phyloP scores from a whole-genome alignment of 2,888 invertebrate species.

The Eupithecia subumbrata region DNA sequence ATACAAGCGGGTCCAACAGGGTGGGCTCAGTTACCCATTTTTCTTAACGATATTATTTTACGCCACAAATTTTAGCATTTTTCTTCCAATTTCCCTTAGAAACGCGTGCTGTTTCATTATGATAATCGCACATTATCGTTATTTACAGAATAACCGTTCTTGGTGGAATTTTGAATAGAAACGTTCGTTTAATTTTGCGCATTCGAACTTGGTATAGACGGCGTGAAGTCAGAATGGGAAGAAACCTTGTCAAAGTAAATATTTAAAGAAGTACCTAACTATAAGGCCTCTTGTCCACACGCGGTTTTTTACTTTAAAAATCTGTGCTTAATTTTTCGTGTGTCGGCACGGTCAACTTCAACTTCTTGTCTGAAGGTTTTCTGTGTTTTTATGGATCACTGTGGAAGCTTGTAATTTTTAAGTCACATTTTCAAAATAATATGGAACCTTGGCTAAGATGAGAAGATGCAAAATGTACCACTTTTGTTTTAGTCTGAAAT shows the following conservation, averaged over 20 bases:
- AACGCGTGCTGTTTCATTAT: conserved; percentile 80
- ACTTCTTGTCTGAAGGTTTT: too few species aligned
- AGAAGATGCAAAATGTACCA: too few species aligned
- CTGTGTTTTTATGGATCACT: too few species aligned
- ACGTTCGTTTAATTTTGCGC: conserved; percentile 46
- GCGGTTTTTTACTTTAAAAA: not conserved
- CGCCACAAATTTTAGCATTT: conserved; percentile 81
- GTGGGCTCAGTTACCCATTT: conserved; percentile 63
- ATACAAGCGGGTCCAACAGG: conserved; percentile 66
- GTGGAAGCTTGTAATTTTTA: too few species aligned
- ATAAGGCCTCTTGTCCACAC: too few species aligned
- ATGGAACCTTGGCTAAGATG: too few species aligned
- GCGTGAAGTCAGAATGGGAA: too few species aligned
- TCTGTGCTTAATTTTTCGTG: not conserved
- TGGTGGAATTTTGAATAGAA: conserved; percentile 55
- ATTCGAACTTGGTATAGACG: not conserved
- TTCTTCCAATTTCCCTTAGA: conserved; percentile 66
- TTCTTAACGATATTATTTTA: conserved; percentile 83
- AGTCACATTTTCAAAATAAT: too few species aligned
- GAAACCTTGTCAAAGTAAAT: too few species aligned
- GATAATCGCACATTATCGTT: conserved; percentile 76
- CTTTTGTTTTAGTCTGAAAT: too few species aligned
- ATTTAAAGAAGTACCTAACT: too few species aligned
- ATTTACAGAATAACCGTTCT: conserved; percentile 58
- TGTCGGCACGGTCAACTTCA: too few species aligned